Percentiles rank a stretch among this genome's conserved stretches.
phyloP scores from a whole-genome alignment of 2,888 invertebrate genomes.

The Polydrusus cervinus region DNA sequence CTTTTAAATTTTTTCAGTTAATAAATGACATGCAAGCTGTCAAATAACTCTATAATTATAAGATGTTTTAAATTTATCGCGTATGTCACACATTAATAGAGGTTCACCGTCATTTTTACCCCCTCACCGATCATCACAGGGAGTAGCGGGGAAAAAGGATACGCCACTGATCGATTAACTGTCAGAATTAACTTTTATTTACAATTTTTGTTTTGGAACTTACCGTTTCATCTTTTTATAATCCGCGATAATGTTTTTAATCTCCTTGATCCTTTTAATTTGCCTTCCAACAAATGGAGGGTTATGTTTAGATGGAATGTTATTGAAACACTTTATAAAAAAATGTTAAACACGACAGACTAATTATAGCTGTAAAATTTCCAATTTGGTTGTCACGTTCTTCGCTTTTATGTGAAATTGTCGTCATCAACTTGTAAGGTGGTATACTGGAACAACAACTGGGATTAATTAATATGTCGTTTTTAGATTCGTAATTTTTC shows the following conservation, averaged over 20 bases:
- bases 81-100: too few relatives aligned
- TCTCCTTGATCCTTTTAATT: constrained; percentile 22
- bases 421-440: not conserved
- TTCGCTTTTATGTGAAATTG: not conserved
- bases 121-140: too few relatives aligned
- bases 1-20: too few relatives aligned
- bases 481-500: too few relatives aligned
- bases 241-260: constrained; percentile 35
- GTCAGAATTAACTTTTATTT: constrained; percentile 56
- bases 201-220: constrained; percentile 18
- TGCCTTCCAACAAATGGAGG: constrained; percentile 16
- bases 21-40: too few relatives aligned
- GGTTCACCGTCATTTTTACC: too few relatives aligned
- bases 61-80: too few relatives aligned
- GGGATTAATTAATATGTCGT: not conserved
- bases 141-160: too few relatives aligned
- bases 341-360: constrained; percentile 13
- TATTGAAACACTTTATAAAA: constrained; percentile 21
- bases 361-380: constrained; percentile 3
- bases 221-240: constrained; percentile 49
- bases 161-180: constrained; percentile 49
- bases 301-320: constrained; percentile 26
- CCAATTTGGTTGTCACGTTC: not conserved
- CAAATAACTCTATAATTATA: too few relatives aligned
- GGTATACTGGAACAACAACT: not conserved